Conservation (phyloP, 1,140 invertebrate species). For the Lamellibrachia luymesi region DNA sequence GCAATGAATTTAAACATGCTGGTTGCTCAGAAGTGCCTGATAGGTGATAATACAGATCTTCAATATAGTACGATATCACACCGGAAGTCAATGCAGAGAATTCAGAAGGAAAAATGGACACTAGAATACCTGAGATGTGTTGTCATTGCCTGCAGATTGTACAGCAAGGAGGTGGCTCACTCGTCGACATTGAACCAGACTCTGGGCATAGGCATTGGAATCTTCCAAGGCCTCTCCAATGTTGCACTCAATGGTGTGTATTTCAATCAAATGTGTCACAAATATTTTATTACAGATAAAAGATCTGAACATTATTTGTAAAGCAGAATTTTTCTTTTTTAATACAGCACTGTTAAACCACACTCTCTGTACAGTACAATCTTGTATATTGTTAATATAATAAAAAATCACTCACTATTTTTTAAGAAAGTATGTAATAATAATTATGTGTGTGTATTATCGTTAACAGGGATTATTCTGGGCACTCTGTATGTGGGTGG, state of each 20-base stretch:
- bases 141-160: constrained; percentile 60
- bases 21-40: too few species aligned
- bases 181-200: constrained; percentile 72
- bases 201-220: constrained; percentile 85
- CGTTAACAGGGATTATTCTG: constrained; percentile 71
- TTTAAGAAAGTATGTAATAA: not conserved
- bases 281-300: not conserved
- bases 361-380: not conserved
- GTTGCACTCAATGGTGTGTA: constrained; percentile 61
- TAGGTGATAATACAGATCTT: too few species aligned
- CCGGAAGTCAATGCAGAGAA: too few species aligned
- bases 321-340: too few species aligned
- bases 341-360: too few species aligned
- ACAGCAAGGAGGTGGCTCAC: constrained; percentile 71
- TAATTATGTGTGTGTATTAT: not conserved
- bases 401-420: not conserved
- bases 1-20: too few species aligned
- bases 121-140: not conserved
- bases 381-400: constrained; percentile 23
- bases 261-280: not conserved
- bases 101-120: not conserved
- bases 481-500: constrained; percentile 86
- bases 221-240: constrained; percentile 72
- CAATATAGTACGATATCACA: too few species aligned
- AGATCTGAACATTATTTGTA: not conserved